A percentile compares a stretch with the other conserved stretches of the same genome.
Evolutionary conservation across 2,797 vertebrate species (phyloP).

Genomic region (Hoplostethus atlanticus): DNA sequence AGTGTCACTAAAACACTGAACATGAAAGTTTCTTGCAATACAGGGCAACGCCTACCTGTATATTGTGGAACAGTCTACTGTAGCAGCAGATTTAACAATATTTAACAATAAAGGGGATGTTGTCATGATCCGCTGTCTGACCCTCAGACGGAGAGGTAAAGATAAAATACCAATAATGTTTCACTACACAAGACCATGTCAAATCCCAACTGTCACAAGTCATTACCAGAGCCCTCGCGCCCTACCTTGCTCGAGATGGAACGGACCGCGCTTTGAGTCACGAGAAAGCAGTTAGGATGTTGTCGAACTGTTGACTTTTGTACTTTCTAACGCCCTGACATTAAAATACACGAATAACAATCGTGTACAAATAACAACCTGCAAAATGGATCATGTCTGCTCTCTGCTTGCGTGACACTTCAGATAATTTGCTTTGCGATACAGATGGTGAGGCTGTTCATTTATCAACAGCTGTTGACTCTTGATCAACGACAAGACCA

Average conservation of each 20-base stretch:
- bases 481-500: too few species aligned
- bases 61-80: background rate
- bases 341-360: background rate
- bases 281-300: conserved; percentile 6
- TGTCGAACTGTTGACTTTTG: background rate
- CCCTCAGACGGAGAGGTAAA: background rate
- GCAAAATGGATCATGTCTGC: background rate
- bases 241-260: conserved; percentile 10
- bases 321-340: background rate
- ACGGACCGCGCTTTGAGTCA: conserved; percentile 24
- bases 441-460: background rate
- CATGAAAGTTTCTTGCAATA: too few species aligned
- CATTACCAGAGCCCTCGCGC: background rate
- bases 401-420: background rate
- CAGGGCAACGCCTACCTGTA: too few species aligned
- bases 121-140: background rate
- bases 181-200: background rate
- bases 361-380: background rate
- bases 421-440: background rate
- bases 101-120: background rate
- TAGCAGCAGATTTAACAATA: background rate
- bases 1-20: too few species aligned
- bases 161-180: background rate
- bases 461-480: background rate
- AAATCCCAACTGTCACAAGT: conserved; percentile 13